Percentiles rank a stretch among this genome's conserved stretches.
Evolutionary conservation across 2,113 vertebrate genomes (phyloP).

Genomic region (Guaruba guarouba): DNA sequence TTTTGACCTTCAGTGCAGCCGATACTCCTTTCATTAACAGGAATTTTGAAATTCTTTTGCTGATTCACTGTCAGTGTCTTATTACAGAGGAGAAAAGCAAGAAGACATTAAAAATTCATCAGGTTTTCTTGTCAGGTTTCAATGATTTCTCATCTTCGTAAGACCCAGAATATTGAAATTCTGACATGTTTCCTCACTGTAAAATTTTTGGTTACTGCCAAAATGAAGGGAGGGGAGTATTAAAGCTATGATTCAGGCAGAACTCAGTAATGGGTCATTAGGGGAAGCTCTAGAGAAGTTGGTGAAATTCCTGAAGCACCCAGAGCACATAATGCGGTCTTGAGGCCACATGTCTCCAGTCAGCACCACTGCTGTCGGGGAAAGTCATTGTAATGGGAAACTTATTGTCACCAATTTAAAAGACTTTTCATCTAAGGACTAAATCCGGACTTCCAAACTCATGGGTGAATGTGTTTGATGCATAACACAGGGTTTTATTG

Average conservation of each 20-base stretch:
- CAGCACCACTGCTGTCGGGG: not conserved
- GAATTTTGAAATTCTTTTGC: not conserved
- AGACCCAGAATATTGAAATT: not conserved
- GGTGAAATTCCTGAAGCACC: not conserved
- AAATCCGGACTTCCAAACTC: not conserved
- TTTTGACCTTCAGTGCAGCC: not conserved
- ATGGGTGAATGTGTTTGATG: not conserved
- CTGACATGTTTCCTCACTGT: not conserved
- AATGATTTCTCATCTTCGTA: not conserved
- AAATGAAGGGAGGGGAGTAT: not conserved
- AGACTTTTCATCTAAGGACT: not conserved
- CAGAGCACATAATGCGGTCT: not conserved
- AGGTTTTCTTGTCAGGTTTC: not conserved
- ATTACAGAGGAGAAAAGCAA: not conserved
- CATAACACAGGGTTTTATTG: not conserved
- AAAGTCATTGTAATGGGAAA: not conserved
- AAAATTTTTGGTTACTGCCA: not conserved
- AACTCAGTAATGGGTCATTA: not conserved
- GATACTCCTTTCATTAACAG: not conserved
- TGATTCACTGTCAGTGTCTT: not conserved
- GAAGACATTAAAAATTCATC: not conserved
- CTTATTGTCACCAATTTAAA: not conserved
- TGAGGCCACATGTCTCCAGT: not conserved
- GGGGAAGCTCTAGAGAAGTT: not conserved
- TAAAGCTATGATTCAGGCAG: not conserved